These are phyloP conservation scores for Tamias sibiricus DNA, from an alignment of 2,113 vertebrate species.

Conservation along the genomic window DNA sequence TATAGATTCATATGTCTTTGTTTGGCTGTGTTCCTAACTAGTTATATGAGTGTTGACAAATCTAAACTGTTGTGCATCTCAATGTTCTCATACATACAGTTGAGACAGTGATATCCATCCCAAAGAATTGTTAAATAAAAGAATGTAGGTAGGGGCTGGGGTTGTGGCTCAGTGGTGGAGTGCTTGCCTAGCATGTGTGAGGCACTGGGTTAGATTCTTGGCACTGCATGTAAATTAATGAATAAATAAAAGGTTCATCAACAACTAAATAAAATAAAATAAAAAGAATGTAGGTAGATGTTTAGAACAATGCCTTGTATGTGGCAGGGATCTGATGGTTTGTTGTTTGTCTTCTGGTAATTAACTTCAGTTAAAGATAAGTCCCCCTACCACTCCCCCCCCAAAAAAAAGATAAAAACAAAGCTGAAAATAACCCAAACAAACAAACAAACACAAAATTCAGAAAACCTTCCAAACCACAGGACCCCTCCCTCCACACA, in stretches of 20 bases:
- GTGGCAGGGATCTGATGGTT: slow-evolving; percentile 39
- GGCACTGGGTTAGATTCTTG: no score
- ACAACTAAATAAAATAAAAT: no score
- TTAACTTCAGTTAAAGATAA: slow-evolving; percentile 52
- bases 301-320: background rate
- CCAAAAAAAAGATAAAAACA: background rate
- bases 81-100: background rate
- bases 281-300: background rate
- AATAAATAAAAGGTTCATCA: no score
- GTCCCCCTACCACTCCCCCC: background rate
- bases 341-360: slow-evolving; percentile 54
- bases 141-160: background rate
- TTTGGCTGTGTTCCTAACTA: background rate
- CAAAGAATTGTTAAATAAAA: slow-evolving; percentile 39
- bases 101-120: background rate
- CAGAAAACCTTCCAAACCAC: slow-evolving; percentile 23
- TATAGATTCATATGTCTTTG: background rate
- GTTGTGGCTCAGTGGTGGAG: no score
- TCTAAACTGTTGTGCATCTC: background rate
- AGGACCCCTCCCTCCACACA: background rate
- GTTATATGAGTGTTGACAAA: background rate
- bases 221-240: no score
- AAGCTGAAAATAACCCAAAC: background rate
- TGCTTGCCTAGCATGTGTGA: no score
- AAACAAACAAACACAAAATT: background rate